Evolutionary conservation across 2,113 vertebrate genomes (phyloP), one percentile per base, ranked within the genome.

Genomic region (Elanus axillaris): DNA sequence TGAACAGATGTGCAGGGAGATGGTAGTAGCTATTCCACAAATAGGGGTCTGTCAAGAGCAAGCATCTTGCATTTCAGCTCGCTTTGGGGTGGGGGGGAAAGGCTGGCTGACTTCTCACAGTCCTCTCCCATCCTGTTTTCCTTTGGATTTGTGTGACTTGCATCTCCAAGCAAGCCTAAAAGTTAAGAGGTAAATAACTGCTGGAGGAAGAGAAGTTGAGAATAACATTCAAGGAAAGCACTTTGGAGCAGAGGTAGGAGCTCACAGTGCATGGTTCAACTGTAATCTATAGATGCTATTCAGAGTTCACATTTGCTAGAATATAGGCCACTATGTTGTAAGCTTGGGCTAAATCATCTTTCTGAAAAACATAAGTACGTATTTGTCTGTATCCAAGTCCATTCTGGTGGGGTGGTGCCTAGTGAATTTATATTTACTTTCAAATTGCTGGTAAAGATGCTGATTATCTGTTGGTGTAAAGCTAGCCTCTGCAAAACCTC

Each of bases 221-320:
- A 26, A 13, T 19, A 42, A 29, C 1, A 1, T 13, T n/a, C 58
- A 59, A 75, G 36, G 52, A 90, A 34, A 88, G 29, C n/a, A 5
- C n/a, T 22, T 7, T 36, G 29, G n/a, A 82, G 60, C 52, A 59
- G 60, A 45, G 38, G 47, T 19, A 16, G 72, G 59, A 84, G 36
- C 8, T 68, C 8, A 27, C 10, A 12, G 60, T 25, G 10, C 3
- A 0, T 31, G 26, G 19, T 68, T 83, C 34, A 34, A 0, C 13
- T 53, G 32, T 67, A 11, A 34, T 53, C 60, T 40, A 1, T 64
- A 56, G 63, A 16, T 60, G 15, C 22, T 48, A 16, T 11, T 93
- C 31, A 21, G 69, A 74, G 50, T 9, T 85, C 45, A 10, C 15
- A 4, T 16, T 85, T 60, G 20, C 53, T 58, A 32, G 22, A 47